phyloP scores from a whole-genome alignment of 2,113 vertebrate genomes.

The Engraulis encrasicolus region DNA sequence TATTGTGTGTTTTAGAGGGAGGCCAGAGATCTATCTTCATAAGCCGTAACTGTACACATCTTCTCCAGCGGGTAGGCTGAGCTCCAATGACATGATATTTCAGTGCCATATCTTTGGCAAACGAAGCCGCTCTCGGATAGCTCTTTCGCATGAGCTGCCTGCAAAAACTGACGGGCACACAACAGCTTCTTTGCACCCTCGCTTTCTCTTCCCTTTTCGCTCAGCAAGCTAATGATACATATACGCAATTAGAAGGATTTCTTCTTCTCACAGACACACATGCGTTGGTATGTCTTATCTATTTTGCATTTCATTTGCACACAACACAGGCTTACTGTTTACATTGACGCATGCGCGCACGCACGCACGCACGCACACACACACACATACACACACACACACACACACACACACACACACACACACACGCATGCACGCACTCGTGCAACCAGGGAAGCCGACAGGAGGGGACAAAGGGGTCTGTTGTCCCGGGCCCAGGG shows the following conservation, averaged over 20 bases:
- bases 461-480: no score
- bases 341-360: background rate
- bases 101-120: constrained; percentile 9
- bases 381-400: background rate
- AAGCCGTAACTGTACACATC: background rate
- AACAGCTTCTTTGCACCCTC: background rate
- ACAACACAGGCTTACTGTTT: no score
- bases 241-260: no score
- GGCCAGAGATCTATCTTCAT: background rate
- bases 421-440: background rate
- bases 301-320: no score
- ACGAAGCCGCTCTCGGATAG: background rate
- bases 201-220: background rate
- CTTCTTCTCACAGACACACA: no score
- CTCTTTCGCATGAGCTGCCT: constrained; percentile 1
- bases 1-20: background rate
- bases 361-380: background rate
- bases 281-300: no score
- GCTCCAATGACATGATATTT: background rate
- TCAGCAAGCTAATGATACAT: no score
- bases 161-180: no score
- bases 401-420: background rate
- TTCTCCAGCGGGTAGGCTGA: background rate
- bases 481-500: no score
- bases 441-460: no score